Evolutionary conservation across 2,113 vertebrate species (phyloP).

Genomic region (Triplophysa rosa): DNA sequence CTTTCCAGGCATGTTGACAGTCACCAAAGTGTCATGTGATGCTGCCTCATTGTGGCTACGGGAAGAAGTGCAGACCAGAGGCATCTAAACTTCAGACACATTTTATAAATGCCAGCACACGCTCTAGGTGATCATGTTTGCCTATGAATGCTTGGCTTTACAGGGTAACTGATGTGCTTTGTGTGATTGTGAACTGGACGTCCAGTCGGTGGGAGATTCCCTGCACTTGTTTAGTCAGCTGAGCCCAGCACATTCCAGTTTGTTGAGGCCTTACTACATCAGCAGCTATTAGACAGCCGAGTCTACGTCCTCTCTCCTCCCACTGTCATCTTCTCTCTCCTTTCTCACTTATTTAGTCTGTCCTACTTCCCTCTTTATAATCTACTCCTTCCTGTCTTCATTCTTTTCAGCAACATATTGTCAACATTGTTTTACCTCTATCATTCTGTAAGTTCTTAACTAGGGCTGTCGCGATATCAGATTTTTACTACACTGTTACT

Average conservation of each 20-base stretch:
- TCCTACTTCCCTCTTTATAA: conserved; percentile 20
- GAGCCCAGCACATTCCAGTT: conserved; percentile 37
- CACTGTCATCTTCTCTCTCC: conserved; percentile 8
- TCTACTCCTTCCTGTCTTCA: conserved; percentile 6
- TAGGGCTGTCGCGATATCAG: too few species aligned
- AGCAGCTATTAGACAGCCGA: conserved; percentile 9
- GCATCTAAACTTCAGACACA: background rate
- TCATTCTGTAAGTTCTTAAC: background rate
- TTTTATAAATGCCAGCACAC: conserved; percentile 1
- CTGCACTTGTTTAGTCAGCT: background rate
- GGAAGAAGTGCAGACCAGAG: conserved; percentile 28
- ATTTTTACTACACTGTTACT: too few species aligned
- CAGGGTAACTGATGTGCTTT: conserved; percentile 1
- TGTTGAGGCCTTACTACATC: conserved; percentile 24
- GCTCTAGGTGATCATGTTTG: background rate
- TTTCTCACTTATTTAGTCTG: conserved; percentile 15
- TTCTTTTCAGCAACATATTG: background rate
- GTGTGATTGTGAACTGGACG: conserved; percentile 15
- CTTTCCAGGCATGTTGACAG: background rate
- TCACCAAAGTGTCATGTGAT: conserved; percentile 12
- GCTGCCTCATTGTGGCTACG: conserved; percentile 46
- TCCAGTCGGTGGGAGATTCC: conserved; percentile 17
- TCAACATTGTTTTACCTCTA: background rate
- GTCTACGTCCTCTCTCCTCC: conserved; percentile 23
- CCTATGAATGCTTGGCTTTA: conserved; percentile 5